Percentiles rank a stretch among this genome's conserved stretches.
These are phyloP conservation scores for Rhineura floridana DNA, from an alignment of 2,113 vertebrate species.

Conservation along the genomic window DNA sequence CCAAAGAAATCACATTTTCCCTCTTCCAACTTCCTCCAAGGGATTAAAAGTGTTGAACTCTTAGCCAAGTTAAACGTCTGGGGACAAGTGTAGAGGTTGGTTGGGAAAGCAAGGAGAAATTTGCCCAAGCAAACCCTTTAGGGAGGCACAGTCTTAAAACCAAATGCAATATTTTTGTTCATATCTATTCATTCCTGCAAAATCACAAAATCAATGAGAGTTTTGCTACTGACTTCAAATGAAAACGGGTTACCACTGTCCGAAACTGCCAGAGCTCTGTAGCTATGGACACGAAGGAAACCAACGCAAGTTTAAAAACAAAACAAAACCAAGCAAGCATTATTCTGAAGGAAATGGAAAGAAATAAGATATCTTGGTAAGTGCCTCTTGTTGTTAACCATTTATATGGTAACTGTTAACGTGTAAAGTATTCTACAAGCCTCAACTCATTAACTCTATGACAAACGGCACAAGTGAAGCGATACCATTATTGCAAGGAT, in stretches of 20 bases:
- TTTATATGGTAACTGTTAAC: not conserved
- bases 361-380: not conserved
- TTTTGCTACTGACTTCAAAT: not conserved
- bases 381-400: conserved; percentile 10
- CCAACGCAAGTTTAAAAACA: no score
- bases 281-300: not conserved
- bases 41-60: accelerated
- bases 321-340: not conserved
- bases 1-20: not conserved
- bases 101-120: accelerated
- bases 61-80: not conserved
- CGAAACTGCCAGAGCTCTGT: not conserved
- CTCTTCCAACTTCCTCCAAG: not conserved
- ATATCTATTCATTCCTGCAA: not conserved
- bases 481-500: not conserved
- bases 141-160: not conserved
- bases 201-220: not conserved
- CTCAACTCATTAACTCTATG: conserved; percentile 11
- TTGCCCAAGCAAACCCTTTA: not conserved
- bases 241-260: not conserved
- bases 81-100: not conserved
- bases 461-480: not conserved
- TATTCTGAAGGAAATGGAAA: not conserved
- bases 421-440: not conserved
- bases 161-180: not conserved